Conservation (phyloP, 2,888 invertebrate genomes). For the Stenichneumon culpator region DNA sequence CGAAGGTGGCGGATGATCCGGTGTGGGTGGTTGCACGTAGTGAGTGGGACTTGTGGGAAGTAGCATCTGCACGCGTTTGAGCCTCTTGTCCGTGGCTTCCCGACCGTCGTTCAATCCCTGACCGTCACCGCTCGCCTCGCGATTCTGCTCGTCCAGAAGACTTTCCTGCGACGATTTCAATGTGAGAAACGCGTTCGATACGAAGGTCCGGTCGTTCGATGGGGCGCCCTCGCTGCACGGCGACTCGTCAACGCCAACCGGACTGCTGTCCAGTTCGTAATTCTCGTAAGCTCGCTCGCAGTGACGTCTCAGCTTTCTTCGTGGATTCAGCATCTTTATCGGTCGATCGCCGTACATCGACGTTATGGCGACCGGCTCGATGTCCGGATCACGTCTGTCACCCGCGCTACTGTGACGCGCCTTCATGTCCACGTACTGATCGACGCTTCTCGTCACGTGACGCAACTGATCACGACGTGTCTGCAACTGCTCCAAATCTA, state of each 20-base stretch:
- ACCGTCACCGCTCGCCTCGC: slow-evolving; percentile 84
- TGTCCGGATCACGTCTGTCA: slow-evolving; percentile 79
- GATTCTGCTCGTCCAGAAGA: slow-evolving; percentile 87
- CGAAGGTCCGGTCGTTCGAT: slow-evolving; percentile 84
- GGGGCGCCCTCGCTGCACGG: slow-evolving; percentile 82
- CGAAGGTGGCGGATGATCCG: slow-evolving; percentile 97
- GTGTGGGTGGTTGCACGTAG: slow-evolving; percentile 96
- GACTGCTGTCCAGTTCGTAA: slow-evolving; percentile 86
- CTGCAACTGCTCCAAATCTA: slow-evolving; percentile 89
- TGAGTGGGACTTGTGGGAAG: slow-evolving; percentile 95
- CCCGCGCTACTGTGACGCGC: slow-evolving; percentile 86
- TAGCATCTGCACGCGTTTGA: slow-evolving; percentile 83
- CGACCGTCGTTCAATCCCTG: slow-evolving; percentile 81
- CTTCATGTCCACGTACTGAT: slow-evolving; percentile 92
- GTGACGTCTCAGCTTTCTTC: slow-evolving; percentile 89
- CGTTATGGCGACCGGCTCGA: slow-evolving; percentile 91
- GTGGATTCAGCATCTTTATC: slow-evolving; percentile 90
- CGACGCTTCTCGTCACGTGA: slow-evolving; percentile 90
- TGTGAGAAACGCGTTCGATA: slow-evolving; percentile 87
- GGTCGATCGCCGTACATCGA: slow-evolving; percentile 91
- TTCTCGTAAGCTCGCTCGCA: slow-evolving; percentile 88
- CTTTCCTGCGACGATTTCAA: slow-evolving; percentile 88
- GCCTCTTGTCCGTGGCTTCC: slow-evolving; percentile 82
- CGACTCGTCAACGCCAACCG: slow-evolving; percentile 85
- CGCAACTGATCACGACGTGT: slow-evolving; percentile 86